These are phyloP conservation scores for Danio rerio DNA, from an alignment of 2,113 vertebrate species.

Conservation along the genomic window GRCz12tu NC_133192.1:34548501-34549000, in stretches of 20 bases:
- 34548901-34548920: conserved; percentile 37
- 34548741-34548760: conserved; percentile 83
- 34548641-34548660: conserved; percentile 74
- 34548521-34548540: conserved; percentile 36
- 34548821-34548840: conserved; percentile 89
- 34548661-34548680: conserved; percentile 74
- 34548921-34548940: conserved; percentile 47
- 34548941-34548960: conserved; percentile 26
- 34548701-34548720: conserved; percentile 69
- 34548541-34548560: conserved; percentile 42
- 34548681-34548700: conserved; percentile 84
- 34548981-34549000: background rate
- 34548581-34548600: conserved; percentile 57
- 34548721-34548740: conserved; percentile 64
- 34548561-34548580: conserved; percentile 27
- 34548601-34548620: conserved; percentile 47
- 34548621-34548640: conserved; percentile 49
- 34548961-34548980: conserved; percentile 29
- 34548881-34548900: conserved; percentile 43
- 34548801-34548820: conserved; percentile 84
- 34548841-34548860: conserved; percentile 85
- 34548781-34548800: conserved; percentile 77
- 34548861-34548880: conserved; percentile 65
- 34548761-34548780: conserved; percentile 75
- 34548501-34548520: conserved; percentile 32